Percentiles rank a stretch among this genome's conserved stretches.
Evolutionary conservation across 2,113 vertebrate species (phyloP).

Genomic region (Carassius gibelio): DNA sequence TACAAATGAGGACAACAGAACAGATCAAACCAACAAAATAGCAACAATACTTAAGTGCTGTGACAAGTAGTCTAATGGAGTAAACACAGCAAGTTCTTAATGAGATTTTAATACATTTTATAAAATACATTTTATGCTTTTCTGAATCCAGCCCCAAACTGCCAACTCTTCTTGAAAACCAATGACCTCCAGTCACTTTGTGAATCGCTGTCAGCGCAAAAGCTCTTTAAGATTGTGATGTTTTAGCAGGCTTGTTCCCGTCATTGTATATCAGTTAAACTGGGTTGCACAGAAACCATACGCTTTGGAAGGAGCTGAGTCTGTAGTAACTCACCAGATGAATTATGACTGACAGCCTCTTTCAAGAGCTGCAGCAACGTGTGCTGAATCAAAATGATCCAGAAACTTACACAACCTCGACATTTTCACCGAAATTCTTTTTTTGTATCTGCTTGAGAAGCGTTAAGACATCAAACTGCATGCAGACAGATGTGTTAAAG

Average conservation of each 20-base stretch:
- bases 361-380: slow-evolving; percentile 2
- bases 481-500: slow-evolving; percentile 14
- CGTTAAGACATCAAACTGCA: slow-evolving; percentile 29
- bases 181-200: background rate
- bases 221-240: background rate
- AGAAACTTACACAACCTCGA: background rate
- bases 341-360: slow-evolving; percentile 3
- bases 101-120: background rate
- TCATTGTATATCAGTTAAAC: slow-evolving; percentile 1
- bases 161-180: background rate
- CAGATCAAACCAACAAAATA: too few relatives aligned
- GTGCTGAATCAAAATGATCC: background rate
- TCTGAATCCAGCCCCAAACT: background rate
- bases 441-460: slow-evolving; percentile 8
- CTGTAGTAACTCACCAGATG: background rate
- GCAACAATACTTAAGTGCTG: too few relatives aligned
- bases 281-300: background rate
- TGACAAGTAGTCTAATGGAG: too few relatives aligned
- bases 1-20: too few relatives aligned
- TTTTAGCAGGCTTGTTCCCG: background rate
- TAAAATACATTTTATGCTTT: background rate
- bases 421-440: slow-evolving; percentile 13
- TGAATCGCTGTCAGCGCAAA: background rate
- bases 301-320: slow-evolving; percentile 13
- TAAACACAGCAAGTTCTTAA: too few relatives aligned